Conservation (phyloP, 1,140 invertebrate species). For the Caenorhabditis briggsae region DNA sequence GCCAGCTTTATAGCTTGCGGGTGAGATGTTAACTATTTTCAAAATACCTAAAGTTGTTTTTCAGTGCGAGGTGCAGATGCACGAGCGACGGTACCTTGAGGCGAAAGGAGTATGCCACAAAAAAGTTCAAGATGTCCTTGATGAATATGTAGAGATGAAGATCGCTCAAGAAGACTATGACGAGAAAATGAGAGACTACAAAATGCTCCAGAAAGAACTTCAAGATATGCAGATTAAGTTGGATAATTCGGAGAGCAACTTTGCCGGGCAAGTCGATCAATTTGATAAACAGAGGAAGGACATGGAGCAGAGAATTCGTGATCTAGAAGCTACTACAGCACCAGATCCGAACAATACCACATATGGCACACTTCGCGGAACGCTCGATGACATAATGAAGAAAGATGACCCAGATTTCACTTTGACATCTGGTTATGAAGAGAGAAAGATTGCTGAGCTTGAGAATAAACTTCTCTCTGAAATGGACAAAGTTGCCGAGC, state of each 20-base stretch:
- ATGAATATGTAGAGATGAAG: conserved; percentile 13
- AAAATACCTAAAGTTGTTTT: background rate
- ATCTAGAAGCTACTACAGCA: background rate
- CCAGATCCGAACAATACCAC: conserved; percentile 19
- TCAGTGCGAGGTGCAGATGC: conserved; percentile 26
- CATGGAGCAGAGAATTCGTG: background rate
- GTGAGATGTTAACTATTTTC: background rate
- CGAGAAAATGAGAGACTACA: background rate
- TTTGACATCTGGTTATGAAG: conserved; percentile 12
- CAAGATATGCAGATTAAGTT: background rate
- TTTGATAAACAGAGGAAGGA: background rate
- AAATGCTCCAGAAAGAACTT: background rate
- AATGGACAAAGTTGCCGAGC: conserved; percentile 1
- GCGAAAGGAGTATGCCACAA: conserved; percentile 11
- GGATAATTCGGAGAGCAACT: background rate
- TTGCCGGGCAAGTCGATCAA: background rate
- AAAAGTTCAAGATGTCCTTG: background rate
- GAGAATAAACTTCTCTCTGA: background rate
- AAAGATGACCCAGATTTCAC: conserved; percentile 38
- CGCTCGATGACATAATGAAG: conserved; percentile 31
- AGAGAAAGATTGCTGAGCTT: background rate
- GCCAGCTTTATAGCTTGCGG: background rate
- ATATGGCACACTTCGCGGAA: background rate
- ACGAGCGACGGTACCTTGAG: conserved; percentile 3
- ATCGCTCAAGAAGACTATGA: background rate